phyloP scores from a whole-genome alignment of 1,140 invertebrate species.

The Gonatopus flavifemur region DNA sequence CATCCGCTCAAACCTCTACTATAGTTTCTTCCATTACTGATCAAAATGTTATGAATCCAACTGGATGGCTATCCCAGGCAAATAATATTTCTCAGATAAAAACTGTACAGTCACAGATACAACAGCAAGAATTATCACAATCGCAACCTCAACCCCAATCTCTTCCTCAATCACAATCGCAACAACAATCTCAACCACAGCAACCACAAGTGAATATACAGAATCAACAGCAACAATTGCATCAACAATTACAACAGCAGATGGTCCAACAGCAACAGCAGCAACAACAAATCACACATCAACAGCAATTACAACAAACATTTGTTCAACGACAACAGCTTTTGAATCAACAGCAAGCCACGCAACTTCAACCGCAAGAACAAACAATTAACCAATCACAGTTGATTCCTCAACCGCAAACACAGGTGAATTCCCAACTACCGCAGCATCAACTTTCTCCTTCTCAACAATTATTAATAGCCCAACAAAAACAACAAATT shows the following conservation, averaged over 20 bases:
- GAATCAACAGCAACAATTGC: slow-evolving; percentile 50
- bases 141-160: slow-evolving; percentile 14
- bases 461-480: slow-evolving; percentile 29
- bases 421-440: slow-evolving; percentile 39
- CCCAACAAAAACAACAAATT: slow-evolving; percentile 42
- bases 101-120: slow-evolving; percentile 34
- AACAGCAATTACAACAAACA: slow-evolving; percentile 43
- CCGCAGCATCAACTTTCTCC: slow-evolving; percentile 40
- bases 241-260: slow-evolving; percentile 55
- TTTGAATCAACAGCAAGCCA: slow-evolving; percentile 44
- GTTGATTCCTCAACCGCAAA: slow-evolving; percentile 31
- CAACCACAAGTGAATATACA: slow-evolving; percentile 45
- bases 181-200: slow-evolving; percentile 36
- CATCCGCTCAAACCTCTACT: slow-evolving; percentile 48
- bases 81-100: slow-evolving; percentile 46
- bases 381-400: slow-evolving; percentile 38
- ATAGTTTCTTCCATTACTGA: slow-evolving; percentile 51
- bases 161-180: slow-evolving; percentile 24
- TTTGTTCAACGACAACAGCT: slow-evolving; percentile 48
- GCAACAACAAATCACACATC: slow-evolving; percentile 45
- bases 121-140: slow-evolving; percentile 15
- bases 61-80: slow-evolving; percentile 52
- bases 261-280: slow-evolving; percentile 39
- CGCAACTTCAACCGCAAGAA: slow-evolving; percentile 31
- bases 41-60: slow-evolving; percentile 51